phyloP scores from a whole-genome alignment of 1,140 invertebrate genomes.

The Cotesia typhae region DNA sequence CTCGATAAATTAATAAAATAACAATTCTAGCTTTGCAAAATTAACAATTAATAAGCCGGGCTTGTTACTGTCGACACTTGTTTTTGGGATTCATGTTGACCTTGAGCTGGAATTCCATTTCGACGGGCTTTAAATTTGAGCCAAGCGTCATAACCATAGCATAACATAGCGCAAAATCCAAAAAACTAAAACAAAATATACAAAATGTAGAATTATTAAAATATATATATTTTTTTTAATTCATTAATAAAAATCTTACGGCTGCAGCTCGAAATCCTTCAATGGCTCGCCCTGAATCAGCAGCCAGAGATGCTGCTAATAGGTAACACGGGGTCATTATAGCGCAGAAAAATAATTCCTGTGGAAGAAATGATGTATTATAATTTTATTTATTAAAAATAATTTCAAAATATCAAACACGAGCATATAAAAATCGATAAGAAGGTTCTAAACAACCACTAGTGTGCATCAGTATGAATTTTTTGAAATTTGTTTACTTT shows the following conservation, averaged over 20 bases:
- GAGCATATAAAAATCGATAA: slow-evolving; percentile 9
- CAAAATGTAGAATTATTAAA: background rate
- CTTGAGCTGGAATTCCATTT: slow-evolving; percentile 77
- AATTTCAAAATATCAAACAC: slow-evolving; percentile 18
- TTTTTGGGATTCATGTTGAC: slow-evolving; percentile 72
- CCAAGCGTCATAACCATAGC: slow-evolving; percentile 80
- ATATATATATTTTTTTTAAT: slow-evolving; percentile 9
- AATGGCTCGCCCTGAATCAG: slow-evolving; percentile 57
- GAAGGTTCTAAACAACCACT: slow-evolving; percentile 7
- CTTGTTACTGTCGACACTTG: slow-evolving; percentile 70
- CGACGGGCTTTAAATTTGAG: slow-evolving; percentile 75
- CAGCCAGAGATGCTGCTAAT: slow-evolving; percentile 73
- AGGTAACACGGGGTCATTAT: slow-evolving; percentile 78
- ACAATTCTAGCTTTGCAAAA: slow-evolving; percentile 10
- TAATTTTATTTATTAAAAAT: background rate
- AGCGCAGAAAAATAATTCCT: slow-evolving; percentile 79
- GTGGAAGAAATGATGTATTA: slow-evolving; percentile 39
- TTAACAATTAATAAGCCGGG: slow-evolving; percentile 60
- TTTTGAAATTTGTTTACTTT: too few species aligned
- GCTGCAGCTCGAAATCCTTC: slow-evolving; percentile 71
- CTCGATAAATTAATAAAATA: background rate
- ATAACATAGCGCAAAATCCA: slow-evolving; percentile 79
- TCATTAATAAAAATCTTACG: slow-evolving; percentile 65
- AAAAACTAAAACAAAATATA: slow-evolving; percentile 73
- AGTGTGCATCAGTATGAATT: background rate